phyloP scores from a whole-genome alignment of 2,797 vertebrate species.

The Petrocephalus schoutedeni region DNA sequence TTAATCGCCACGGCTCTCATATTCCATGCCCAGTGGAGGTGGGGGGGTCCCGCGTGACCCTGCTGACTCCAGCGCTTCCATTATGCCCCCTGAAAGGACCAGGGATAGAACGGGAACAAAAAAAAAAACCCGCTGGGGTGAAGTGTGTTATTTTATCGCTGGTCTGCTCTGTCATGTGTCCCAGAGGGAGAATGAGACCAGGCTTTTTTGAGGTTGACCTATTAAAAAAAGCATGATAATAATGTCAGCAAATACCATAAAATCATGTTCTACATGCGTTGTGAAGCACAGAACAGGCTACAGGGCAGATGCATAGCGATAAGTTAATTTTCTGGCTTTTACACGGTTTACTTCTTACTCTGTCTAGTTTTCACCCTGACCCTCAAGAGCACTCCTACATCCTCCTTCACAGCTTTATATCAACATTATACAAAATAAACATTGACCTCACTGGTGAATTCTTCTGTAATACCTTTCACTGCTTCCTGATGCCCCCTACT shows the following conservation, averaged over 20 bases:
- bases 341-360: neutral
- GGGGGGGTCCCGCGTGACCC: slow-evolving; percentile 75
- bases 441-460: neutral
- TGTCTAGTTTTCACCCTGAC: neutral
- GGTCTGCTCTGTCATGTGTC: neutral
- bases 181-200: neutral
- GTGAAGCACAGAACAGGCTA: neutral
- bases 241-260: neutral
- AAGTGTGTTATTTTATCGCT: slow-evolving; percentile 71
- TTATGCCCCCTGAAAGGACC: slow-evolving; percentile 78
- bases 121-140: slow-evolving; percentile 76
- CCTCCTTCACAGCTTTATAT: neutral
- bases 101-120: slow-evolving; percentile 76
- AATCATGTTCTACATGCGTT: neutral
- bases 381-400: neutral
- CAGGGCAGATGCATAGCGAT: neutral
- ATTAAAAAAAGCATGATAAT: neutral
- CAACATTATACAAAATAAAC: neutral
- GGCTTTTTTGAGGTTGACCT: neutral
- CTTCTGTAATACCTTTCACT: neutral
- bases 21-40: slow-evolving; percentile 60
- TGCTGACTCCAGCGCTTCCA: slow-evolving; percentile 86
- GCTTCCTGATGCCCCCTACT: neutral
- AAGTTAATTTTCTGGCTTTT: neutral
- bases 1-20: slow-evolving; percentile 75